Percentiles rank a stretch among this genome's conserved stretches.
Conservation (phyloP, 92 coral and sea anemone species). For the Palythoa grandis region DNA sequence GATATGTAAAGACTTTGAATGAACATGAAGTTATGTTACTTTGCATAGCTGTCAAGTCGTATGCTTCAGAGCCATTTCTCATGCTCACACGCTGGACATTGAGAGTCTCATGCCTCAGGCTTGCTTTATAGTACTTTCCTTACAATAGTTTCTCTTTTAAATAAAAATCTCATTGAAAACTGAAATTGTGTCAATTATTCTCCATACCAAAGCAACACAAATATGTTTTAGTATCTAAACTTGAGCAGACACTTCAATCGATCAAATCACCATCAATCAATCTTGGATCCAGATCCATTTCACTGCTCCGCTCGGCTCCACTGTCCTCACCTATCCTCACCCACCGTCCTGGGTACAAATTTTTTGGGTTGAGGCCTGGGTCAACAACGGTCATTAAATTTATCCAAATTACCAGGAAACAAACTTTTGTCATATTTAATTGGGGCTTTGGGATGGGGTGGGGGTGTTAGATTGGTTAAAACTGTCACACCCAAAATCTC, state of each 20-base stretch:
- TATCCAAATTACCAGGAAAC: neutral
- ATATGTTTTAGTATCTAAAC: neutral
- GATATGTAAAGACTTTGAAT: no score
- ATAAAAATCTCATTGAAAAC: neutral
- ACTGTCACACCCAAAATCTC: neutral
- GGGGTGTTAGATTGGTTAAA: neutral
- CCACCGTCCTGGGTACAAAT: no score
- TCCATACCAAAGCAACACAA: neutral
- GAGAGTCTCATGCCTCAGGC: slow-evolving; percentile 19
- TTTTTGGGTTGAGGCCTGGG: no score
- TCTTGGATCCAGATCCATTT: neutral
- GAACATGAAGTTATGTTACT: no score
- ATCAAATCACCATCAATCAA: neutral
- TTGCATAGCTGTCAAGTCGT: neutral
- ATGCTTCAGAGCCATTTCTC: slow-evolving; percentile 1
- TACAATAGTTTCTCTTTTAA: slow-evolving; percentile 1
- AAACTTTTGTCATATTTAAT: neutral
- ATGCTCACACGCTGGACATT: neutral
- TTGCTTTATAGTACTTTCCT: no score
- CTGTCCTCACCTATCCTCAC: no score
- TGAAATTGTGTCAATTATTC: neutral
- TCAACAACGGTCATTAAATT: no score
- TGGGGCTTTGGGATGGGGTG: neutral
- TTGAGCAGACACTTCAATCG: neutral
- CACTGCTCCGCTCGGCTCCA: neutral